phyloP scores from a whole-genome alignment of 2,113 vertebrate genomes.

The Aramus guarauna region DNA sequence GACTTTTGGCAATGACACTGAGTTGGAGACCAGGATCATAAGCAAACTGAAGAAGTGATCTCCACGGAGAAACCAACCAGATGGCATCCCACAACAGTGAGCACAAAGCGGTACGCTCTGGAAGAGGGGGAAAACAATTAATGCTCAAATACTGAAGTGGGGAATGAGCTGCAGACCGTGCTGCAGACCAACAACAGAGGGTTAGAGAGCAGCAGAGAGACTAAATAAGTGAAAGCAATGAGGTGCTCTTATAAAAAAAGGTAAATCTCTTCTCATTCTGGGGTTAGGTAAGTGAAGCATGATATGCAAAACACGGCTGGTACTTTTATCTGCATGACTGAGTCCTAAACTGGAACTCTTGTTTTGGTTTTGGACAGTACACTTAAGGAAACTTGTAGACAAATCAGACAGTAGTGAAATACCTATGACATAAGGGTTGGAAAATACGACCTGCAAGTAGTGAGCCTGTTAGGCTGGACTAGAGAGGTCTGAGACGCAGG shows the following conservation, averaged over 20 bases:
- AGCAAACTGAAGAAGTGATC: not conserved
- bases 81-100: not conserved
- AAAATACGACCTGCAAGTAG: not conserved
- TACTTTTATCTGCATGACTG: not conserved
- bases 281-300: not conserved
- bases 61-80: conserved; percentile 3
- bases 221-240: not conserved
- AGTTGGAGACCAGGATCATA: not conserved
- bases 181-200: not conserved
- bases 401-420: not conserved
- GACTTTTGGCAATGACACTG: not conserved
- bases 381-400: not conserved
- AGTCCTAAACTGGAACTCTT: not conserved
- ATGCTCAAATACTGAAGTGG: not conserved
- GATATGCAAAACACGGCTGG: not conserved
- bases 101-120: not conserved
- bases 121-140: not conserved
- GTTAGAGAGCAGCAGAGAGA: not conserved
- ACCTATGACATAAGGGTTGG: not conserved
- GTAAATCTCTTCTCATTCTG: not conserved
- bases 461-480: not conserved
- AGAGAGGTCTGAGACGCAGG: not conserved
- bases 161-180: not conserved
- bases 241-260: not conserved
- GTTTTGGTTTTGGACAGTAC: not conserved